A percentile compares a stretch with the other conserved stretches of the same genome.
These are phyloP conservation scores for Musca domestica DNA, from an alignment of 1,140 invertebrate species.

Conservation along the genomic window DNA sequence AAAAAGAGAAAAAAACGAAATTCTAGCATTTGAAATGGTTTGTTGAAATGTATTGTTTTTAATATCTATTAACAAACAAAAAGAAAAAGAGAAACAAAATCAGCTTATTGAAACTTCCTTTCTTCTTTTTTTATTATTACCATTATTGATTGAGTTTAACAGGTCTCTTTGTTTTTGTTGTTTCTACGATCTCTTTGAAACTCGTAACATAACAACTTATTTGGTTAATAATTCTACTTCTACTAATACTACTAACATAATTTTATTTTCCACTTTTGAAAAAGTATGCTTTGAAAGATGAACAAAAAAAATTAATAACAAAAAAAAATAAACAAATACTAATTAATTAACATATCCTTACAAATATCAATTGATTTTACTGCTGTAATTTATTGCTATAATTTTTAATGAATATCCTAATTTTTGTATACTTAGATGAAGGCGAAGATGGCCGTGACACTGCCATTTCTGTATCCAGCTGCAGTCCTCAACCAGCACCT, in stretches of 20 bases:
- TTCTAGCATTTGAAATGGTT: neutral
- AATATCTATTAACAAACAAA: neutral
- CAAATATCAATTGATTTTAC: neutral
- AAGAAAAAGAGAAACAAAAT: too few species aligned
- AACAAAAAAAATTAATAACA: slow-evolving; percentile 4
- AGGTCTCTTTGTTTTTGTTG: too few species aligned
- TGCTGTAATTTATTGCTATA: neutral
- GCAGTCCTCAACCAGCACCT: slow-evolving; percentile 52
- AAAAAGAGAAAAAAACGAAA: too few species aligned
- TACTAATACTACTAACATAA: too few species aligned
- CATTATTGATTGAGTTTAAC: too few species aligned
- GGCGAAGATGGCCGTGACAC: slow-evolving; percentile 49
- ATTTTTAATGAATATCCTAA: neutral
- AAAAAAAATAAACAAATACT: slow-evolving; percentile 1
- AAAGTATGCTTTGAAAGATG: slow-evolving; percentile 4
- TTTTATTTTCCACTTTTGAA: neutral
- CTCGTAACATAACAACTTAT: too few species aligned
- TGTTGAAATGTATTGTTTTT: slow-evolving; percentile 1
- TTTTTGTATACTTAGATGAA: slow-evolving; percentile 39
- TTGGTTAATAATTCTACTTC: too few species aligned
- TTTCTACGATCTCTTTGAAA: too few species aligned
- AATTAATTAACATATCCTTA: neutral
- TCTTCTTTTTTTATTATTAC: too few species aligned
- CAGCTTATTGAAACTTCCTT: too few species aligned
- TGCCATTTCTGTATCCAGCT: slow-evolving; percentile 52